Evolutionary conservation across 1,140 invertebrate genomes (phyloP), one percentile per base, ranked within the genome.

Genomic region (Aphidius ervi): DNA sequence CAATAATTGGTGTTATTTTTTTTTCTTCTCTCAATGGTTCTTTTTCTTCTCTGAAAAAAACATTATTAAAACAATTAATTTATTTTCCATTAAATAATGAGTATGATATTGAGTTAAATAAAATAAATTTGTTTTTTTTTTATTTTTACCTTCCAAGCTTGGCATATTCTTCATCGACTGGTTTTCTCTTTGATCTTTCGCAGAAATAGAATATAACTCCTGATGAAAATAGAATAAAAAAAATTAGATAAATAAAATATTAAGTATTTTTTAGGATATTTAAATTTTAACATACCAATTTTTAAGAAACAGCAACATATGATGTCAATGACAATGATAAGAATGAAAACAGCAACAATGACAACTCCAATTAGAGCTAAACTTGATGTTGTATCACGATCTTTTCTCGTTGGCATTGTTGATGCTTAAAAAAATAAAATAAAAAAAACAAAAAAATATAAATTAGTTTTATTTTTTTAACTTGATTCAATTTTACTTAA

Each of bases 311-410:
- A 91, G 69, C 85, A 89, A 62, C 89, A 88, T 2, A 89, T 82
- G 1, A 92, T 77, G 73, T 94, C 92, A 62, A 92, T 84, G 61
- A 93, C 82, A 63, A 93, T 80, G 42, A 93, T 80, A 56, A 92
- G 83, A 59, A 93, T 70, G 43, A 93, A 76, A 9, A 93, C 81
- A 49, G 86, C 84, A 46, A 84, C 86, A 49, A 93, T 80, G 7
- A 91, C 88, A 57, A 93, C 86, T 63, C 88, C 88, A 64, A 93
- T 87, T 65, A 94, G 89, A 46, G 88, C 82, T 31, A 85, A 84
- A 69, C 87, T 91, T 52, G 88, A 90, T 53, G 92, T 81, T 9
- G 85, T 73, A 61, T 82, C 77, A 53, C 85, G 79, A 47, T 82
- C 81, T 59, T 81, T 70, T 61, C 81, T 74, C 47, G 85, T 80